Base-by-base conservation (phyloP, 2,113 vertebrate species). In the Chloropsis hardwickii region DNA sequence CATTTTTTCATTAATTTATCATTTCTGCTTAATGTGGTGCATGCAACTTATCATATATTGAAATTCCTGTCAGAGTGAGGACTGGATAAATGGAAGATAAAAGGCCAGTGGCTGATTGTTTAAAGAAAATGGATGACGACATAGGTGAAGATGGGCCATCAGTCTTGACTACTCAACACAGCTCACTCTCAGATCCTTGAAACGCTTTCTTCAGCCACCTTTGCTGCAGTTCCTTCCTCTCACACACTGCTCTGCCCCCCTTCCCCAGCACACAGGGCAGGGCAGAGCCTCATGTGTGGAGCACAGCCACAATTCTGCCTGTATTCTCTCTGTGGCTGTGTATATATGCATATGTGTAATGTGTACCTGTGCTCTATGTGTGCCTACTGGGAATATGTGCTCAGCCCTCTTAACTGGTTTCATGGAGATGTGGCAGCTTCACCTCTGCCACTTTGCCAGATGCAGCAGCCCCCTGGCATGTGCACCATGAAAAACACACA, bases 251-350 rank as follows among this genome's bases (percentile, higher is more conserved):
- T 39, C 44, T 71, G 57, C 17, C 17, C 11, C 25, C 35, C 37
- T 21, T 11, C 7, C 14, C 0, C 0, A 14, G 53, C 33, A 53
- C 18, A 10, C 1, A 2, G 25, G 27, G 13, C 12, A 53, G 28
- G 37, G 29, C 29, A 72, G 13, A 84, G 37, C 40, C 19, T 29
- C 2, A 0, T 1, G 2, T 5, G 2, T 22, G 37, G 11, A 45
- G 37, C 8, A 9, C 27, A 31, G 42, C 53, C 20, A 42, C 25
- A 44, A 7, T 39, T 64, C 33, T 67, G 18, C 6, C 35, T 22
- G 6, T 44, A 7, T 48, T 40, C 51, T 74, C 31, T 33, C 29
- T 28, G 60, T 25, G 40, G 23, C 29, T 8, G 19, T 23, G 27
- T 21, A 19, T 45, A 4, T 8, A 6, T 12, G 21, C 13, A 5